Evolutionary conservation across 2,888 invertebrate species (phyloP).

Genomic region (Doris montereyensis): DNA sequence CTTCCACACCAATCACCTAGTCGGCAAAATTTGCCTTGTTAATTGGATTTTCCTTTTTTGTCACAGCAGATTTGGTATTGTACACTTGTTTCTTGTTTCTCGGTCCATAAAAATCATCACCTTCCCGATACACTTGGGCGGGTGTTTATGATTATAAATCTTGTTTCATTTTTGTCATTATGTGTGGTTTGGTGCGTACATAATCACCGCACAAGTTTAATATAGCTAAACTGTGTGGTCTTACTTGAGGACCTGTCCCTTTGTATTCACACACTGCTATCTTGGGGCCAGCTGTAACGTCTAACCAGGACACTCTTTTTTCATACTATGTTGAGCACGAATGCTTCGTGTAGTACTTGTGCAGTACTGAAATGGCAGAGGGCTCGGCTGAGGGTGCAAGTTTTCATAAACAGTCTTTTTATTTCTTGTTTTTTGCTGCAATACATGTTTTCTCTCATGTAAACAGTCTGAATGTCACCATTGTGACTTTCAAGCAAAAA

Average conservation of each 20-base stretch:
- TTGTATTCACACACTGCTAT: slow-evolving; percentile 7
- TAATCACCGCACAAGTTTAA: slow-evolving; percentile 4
- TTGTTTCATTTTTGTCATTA: slow-evolving; percentile 9
- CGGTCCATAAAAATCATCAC: slow-evolving; percentile 15
- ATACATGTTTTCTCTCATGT: background rate
- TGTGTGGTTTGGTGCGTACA: background rate
- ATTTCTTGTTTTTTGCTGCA: background rate
- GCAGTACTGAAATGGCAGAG: slow-evolving; percentile 16
- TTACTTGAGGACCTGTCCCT: slow-evolving; percentile 5
- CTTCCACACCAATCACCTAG: slow-evolving; percentile 5
- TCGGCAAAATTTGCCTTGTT: slow-evolving; percentile 25
- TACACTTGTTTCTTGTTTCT: slow-evolving; percentile 14
- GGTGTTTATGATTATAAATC: slow-evolving; percentile 9
- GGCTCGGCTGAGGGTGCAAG: slow-evolving; percentile 6
- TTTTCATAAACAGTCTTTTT: slow-evolving; percentile 4
- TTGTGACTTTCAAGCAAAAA: slow-evolving; percentile 13
- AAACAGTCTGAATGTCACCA: slow-evolving; percentile 4
- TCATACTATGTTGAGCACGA: slow-evolving; percentile 2
- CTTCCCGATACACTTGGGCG: slow-evolving; percentile 4
- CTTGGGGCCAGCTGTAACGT: slow-evolving; percentile 9
- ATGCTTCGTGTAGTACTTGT: slow-evolving; percentile 13
- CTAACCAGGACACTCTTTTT: slow-evolving; percentile 9
- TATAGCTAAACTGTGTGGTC: background rate
- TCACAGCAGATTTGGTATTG: slow-evolving; percentile 7
- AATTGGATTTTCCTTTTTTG: slow-evolving; percentile 7